phyloP scores from a whole-genome alignment of 2,113 vertebrate genomes.

The Pteropus alecto region DNA sequence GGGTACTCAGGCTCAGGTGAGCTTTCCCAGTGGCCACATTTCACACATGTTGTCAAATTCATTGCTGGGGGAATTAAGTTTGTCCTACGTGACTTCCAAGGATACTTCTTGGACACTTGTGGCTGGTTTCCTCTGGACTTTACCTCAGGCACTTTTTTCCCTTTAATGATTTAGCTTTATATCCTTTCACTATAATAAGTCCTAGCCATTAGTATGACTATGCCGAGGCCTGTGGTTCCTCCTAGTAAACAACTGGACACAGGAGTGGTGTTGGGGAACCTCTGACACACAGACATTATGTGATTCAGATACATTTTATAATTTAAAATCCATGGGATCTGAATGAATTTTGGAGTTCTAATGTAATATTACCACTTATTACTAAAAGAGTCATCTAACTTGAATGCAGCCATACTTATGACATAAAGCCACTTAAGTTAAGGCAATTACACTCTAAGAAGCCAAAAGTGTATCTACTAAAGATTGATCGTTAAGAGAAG shows the following conservation, averaged over 20 bases:
- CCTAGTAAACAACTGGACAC: background rate
- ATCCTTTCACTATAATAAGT: background rate
- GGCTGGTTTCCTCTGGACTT: background rate
- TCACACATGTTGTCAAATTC: background rate
- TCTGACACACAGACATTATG: background rate
- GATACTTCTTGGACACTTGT: background rate
- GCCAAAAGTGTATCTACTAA: background rate
- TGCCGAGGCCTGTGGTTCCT: background rate
- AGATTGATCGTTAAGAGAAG: background rate
- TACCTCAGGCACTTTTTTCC: background rate
- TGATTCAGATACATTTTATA: background rate
- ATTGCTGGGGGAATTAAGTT: background rate
- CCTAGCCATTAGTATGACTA: background rate
- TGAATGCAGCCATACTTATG: background rate
- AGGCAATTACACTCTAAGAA: background rate
- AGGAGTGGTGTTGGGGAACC: background rate
- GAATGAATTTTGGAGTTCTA: background rate
- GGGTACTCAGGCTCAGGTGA: background rate
- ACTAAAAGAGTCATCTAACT: background rate
- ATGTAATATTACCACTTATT: background rate
- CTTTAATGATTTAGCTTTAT: slow-evolving; percentile 10
- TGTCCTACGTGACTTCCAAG: background rate
- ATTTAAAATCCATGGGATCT: background rate
- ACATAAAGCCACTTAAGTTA: slow-evolving; percentile 6
- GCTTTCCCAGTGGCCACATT: background rate